Evolutionary conservation across 2,797 vertebrate species (phyloP).

Genomic region (Sebastes kiyomatsui): DNA sequence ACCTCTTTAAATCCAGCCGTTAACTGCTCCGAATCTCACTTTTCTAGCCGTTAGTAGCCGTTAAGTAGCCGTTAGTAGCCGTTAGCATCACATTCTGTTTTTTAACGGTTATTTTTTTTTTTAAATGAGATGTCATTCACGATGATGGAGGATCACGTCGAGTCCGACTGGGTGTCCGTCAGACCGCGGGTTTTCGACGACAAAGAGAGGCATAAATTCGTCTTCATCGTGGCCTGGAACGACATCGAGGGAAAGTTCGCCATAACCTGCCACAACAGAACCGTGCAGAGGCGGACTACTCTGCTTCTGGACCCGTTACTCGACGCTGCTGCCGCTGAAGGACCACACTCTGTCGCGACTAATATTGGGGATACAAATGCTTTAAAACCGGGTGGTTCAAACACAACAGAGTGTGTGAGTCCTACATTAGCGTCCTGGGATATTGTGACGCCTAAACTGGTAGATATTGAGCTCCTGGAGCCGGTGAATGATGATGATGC

Average conservation of each 20-base stretch:
- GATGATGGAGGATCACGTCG: constrained; percentile 92
- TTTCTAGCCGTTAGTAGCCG: neutral
- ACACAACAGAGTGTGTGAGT: constrained; percentile 53
- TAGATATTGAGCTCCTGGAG: constrained; percentile 74
- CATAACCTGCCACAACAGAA: constrained; percentile 96
- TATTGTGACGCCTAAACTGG: constrained; percentile 51
- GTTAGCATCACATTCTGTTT: constrained; percentile 24
- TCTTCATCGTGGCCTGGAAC: constrained; percentile 97
- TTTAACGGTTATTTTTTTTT: constrained; percentile 5
- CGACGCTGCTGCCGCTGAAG: constrained; percentile 37
- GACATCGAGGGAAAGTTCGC: constrained; percentile 96
- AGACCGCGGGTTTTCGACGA: constrained; percentile 93
- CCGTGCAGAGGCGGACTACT: constrained; percentile 88
- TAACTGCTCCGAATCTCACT: constrained; percentile 2
- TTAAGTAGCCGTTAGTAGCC: too few species aligned
- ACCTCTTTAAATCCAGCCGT: neutral
- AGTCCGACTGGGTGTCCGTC: constrained; percentile 97
- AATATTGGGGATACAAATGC: neutral
- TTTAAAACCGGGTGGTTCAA: constrained; percentile 12
- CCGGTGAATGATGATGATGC: constrained; percentile 63
- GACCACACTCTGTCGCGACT: constrained; percentile 46
- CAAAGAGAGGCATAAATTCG: constrained; percentile 92
- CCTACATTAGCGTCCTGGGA: constrained; percentile 65
- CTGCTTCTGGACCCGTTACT: constrained; percentile 79
- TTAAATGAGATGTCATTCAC: constrained; percentile 87